phyloP scores from a whole-genome alignment of 2,113 vertebrate genomes.

The Agelaius tricolor region DNA sequence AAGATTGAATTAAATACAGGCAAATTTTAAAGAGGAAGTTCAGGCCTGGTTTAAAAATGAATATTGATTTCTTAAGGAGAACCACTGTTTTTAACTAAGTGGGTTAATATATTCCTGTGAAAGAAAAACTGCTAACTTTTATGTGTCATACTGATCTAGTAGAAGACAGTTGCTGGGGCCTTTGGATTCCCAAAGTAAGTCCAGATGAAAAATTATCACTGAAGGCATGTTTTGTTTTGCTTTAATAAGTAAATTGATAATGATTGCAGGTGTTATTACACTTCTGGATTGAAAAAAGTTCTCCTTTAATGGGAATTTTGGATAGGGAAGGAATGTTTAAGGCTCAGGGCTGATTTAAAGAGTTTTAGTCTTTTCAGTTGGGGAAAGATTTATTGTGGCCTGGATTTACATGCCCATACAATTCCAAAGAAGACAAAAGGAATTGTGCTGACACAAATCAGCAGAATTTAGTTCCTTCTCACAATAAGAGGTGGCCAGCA shows the following conservation, averaged over 20 bases:
- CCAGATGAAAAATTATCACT: not conserved
- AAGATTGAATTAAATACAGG: not conserved
- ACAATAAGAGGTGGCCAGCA: not conserved
- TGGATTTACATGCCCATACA: not conserved
- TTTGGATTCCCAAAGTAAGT: not conserved
- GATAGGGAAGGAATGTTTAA: not conserved
- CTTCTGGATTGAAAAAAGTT: not conserved
- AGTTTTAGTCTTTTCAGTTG: not conserved
- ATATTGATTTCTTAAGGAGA: not conserved
- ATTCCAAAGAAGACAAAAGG: not conserved
- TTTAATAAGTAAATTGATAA: not conserved
- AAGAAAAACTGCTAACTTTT: not conserved
- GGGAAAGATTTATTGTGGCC: not conserved
- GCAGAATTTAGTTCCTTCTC: not conserved
- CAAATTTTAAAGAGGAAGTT: not conserved
- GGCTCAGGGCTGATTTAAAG: not conserved
- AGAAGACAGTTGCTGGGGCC: not conserved
- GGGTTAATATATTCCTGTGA: not conserved
- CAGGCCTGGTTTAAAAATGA: not conserved
- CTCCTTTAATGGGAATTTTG: not conserved
- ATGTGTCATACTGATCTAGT: not conserved
- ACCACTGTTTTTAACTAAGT: not conserved
- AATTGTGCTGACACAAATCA: not conserved
- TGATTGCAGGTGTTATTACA: not conserved
- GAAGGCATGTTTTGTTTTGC: not conserved